Evolutionary conservation across 2,797 vertebrate genomes (phyloP), one percentile per base, ranked within the genome.

Genomic region (Pogoniulus pusillus): DNA sequence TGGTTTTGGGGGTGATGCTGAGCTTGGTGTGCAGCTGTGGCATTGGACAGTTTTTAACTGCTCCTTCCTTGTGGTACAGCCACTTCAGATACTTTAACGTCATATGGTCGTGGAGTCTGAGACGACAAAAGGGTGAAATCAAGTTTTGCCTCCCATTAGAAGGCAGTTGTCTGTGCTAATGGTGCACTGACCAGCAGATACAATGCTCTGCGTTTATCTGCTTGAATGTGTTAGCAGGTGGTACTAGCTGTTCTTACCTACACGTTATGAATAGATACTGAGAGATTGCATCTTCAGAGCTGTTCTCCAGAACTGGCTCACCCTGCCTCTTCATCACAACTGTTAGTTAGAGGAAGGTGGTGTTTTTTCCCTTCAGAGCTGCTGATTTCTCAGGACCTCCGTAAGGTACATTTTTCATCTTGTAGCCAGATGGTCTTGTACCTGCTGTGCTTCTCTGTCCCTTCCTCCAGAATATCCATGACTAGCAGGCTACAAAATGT

Each of bases 321-420:
- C 34, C 49, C 37, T 41, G 27, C 23, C 20, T 87, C 9, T 80
- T 18, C 34, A 47, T 77, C 54, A 47, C 3, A 19, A 24, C 26
- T 66, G 9, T 45, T 60, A 62, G 9, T 37, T 54, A 68, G 20
- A n/a, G 43, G 39, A 77, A 24, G 51, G 27, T 29, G 22, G 17
- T 72, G 8, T 53, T 76, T 80, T 75, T 80, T 57, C 76, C 37
- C 20, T 82, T 77, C 59, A 69, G 69, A 87, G 39, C 49, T 88
- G 45, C 5, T 16, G 3, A 66, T 68, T 82, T 94, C 78, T 83
- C n/a, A 71, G 82, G 82, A 55, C 23, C 45, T 77, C 51, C 49
- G 45, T 29, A 30, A 73, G 78, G 60, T 53, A 10, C 39, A 29
- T 86, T 68, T 66, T 41, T 76, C 74, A 63, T 71, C 70, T 85